A percentile compares a stretch with the other conserved stretches of the same genome.
phyloP scores from a whole-genome alignment of 2,888 invertebrate genomes.

The Lymantria monacha region DNA sequence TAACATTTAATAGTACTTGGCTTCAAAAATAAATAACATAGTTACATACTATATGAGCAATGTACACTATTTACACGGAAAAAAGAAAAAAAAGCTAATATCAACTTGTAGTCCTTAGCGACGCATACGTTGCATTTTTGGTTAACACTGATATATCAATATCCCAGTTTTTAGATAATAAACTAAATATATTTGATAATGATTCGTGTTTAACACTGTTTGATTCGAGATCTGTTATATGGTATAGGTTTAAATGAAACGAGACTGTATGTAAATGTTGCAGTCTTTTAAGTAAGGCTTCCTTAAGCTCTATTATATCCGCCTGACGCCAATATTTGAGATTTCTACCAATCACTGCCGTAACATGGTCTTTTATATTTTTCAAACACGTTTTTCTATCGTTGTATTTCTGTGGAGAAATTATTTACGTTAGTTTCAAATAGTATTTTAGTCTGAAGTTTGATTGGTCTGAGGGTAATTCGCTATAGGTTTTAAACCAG shows the following conservation, averaged over 20 bases:
- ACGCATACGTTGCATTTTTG: conserved; percentile 40
- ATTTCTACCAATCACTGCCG: conserved; percentile 72
- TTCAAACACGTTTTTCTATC: conserved; percentile 73
- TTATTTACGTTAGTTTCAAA: not conserved
- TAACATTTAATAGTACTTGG: conserved; percentile 61
- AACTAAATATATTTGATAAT: conserved; percentile 50
- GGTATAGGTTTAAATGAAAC: conserved; percentile 60
- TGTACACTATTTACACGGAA: conserved; percentile 74
- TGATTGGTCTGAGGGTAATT: no score
- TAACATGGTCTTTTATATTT: conserved; percentile 75
- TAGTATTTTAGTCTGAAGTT: no score
- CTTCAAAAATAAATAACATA: conserved; percentile 68
- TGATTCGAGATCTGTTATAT: conserved; percentile 56
- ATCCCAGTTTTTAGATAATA: conserved; percentile 60
- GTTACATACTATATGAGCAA: conserved; percentile 60
- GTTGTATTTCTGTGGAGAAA: conserved; percentile 48
- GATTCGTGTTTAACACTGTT: conserved; percentile 44
- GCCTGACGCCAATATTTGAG: conserved; percentile 79
- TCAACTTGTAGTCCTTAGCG: conserved; percentile 38
- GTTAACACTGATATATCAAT: conserved; percentile 55
- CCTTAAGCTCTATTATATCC: conserved; percentile 48
- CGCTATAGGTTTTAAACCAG: no score
- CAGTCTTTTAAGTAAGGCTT: conserved; percentile 62
- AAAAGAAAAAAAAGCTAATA: conserved; percentile 34
- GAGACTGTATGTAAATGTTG: conserved; percentile 64